Evolutionary conservation across 2,888 invertebrate species (phyloP), one percentile per base, ranked within the genome.

Genomic region (Drosophila limbata): DNA sequence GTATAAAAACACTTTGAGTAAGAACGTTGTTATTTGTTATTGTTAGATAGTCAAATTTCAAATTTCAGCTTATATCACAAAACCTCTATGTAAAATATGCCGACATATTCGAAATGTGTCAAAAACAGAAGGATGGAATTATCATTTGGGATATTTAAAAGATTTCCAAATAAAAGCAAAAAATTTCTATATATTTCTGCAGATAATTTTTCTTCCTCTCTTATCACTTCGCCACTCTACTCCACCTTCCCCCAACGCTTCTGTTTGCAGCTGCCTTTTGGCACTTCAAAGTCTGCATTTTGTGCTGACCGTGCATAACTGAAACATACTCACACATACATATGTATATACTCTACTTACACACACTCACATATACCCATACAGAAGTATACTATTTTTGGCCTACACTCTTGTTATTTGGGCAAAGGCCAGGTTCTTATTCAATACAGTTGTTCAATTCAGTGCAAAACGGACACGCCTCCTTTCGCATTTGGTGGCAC

Each of bases 201-300:
- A 25, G 25, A 25, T 25, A 25, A 6, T 6, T 25, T 6, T 25
- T 25, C 6, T 25, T 6, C 28, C 28, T 28, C 28, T 28, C 28
- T 28, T 28, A 28, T 28, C 28, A 8, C 28, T 28, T 28, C 8
- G 28, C 28, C 6, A 4, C 52, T 10, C 1, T 39, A 5, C 15
- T 3, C 0, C 19, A 9, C 28, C 15, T 13, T 17, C 8, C 11
- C 31, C 9, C 33, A n/a, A n/a, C 17, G 2, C 8, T n/a, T 1
- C 21, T 62, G 59, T 50, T 47, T 52, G 64, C 37, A 45, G 37
- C 72, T 62, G 68, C 74, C 48, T 61, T 61, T 65, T 63, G 72
- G 72, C 72, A 79, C 77, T 72, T 75, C 61, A 69, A 45, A 65
- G 74, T 63, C 69, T 75, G 52, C 80, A 75, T 69, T 80, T 76